Evolutionary conservation across 2,797 vertebrate species (phyloP), one percentile per base, ranked within the genome.

Genomic region (Acanthornis magna): DNA sequence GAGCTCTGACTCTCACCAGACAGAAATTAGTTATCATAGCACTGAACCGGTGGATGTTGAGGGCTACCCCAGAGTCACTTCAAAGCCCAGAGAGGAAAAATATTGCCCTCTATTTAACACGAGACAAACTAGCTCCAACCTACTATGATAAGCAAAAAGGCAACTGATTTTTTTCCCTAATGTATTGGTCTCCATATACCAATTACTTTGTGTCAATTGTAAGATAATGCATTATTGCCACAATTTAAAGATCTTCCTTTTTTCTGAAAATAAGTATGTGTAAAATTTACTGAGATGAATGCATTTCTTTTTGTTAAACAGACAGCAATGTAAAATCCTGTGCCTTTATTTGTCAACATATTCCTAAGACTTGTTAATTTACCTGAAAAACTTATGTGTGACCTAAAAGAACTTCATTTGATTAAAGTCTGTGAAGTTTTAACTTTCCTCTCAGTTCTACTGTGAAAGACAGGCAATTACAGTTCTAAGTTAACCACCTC

Each of bases 401-500:
- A 51, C 12, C 13, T 66, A 70, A 73, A 53, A 80, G 9, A 90
- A 66, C 73, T 83, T 80, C 66, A 21, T 11, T 65, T 67, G 50
- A 13, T 68, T 71, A 63, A 74, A 42, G 14, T 36, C 10, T 55
- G 4, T 30, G 12, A 29, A 66, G 3, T 54, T 75, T 10, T 85
- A 53, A 34, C 5, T 85, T 63, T 82, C 38, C 15, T 67, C 13
- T 53, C 10, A 22, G 22, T 87, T 79, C 18, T 55, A 55, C 26
- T 8, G 1, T 27, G 22, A 82, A 77, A 54, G n/a, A 38, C 13
- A 78, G 22, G 9, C 0, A 0, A 55, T 62, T 34, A 20, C 14
- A 82, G 6, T 30, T 90, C 91, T 54, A 77, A 72, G 16, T 45
- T 72, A 81, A 51, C 10, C 16, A 25, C 13, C 86, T 81, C 22